Percentiles rank a stretch among this genome's conserved stretches.
These are phyloP conservation scores for Ictidomys tridecemlineatus DNA, from an alignment of 2,113 vertebrate species.

Conservation along the genomic window DNA sequence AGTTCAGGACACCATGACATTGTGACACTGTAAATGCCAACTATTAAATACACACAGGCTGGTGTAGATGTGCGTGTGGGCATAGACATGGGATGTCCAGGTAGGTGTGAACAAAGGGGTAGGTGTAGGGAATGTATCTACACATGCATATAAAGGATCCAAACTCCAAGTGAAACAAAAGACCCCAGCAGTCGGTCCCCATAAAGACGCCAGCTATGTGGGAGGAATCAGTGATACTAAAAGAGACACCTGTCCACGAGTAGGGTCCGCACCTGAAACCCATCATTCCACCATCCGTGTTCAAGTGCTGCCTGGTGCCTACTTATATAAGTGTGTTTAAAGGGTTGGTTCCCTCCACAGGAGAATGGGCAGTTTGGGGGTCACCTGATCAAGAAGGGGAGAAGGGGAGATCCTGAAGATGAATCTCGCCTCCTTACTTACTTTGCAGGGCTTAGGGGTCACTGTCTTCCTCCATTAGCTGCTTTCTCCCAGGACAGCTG, in stretches of 20 bases:
- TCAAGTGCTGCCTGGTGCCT: accelerated
- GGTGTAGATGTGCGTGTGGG: neutral
- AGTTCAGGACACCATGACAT: neutral
- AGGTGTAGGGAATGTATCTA: neutral
- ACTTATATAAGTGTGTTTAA: accelerated
- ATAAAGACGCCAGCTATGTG: neutral
- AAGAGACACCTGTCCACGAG: neutral
- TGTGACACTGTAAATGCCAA: neutral
- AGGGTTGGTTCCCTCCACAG: neutral
- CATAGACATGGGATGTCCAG: too few species aligned
- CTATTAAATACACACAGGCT: neutral
- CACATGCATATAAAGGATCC: neutral
- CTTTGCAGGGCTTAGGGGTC: accelerated
- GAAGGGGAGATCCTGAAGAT: neutral
- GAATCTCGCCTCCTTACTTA: neutral
- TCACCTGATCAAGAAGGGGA: neutral
- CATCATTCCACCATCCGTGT: accelerated
- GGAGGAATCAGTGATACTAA: too few species aligned
- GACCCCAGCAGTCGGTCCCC: neutral
- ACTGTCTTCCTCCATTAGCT: accelerated
- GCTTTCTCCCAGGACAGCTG: neutral
- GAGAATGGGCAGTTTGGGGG: neutral
- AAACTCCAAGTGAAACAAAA: neutral
- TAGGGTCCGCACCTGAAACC: accelerated
- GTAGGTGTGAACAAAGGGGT: neutral